A percentile compares a stretch with the other conserved stretches of the same genome.
Conservation (phyloP, 2,888 invertebrate genomes). For the Willowsia nigromaculata region DNA sequence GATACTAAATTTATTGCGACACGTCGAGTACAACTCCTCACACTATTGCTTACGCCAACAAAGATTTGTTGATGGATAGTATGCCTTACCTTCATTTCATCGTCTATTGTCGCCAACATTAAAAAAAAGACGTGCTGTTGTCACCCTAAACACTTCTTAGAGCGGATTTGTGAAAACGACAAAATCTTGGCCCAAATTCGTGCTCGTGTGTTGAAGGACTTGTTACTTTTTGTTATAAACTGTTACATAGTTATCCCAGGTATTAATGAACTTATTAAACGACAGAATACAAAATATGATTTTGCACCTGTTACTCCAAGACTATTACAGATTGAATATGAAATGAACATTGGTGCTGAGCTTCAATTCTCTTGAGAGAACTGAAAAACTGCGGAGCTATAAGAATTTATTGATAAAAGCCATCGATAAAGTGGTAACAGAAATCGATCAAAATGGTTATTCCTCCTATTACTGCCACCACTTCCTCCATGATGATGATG, state of each 20-base stretch:
- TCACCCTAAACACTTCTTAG: conserved; percentile 53
- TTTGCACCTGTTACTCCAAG: neutral
- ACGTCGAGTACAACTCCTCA: neutral
- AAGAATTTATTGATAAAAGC: neutral
- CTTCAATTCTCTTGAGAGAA: neutral
- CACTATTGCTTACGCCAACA: neutral
- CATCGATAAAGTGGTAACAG: too few species aligned
- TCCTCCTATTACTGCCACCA: conserved; percentile 69
- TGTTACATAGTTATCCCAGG: too few species aligned
- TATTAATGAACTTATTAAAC: neutral
- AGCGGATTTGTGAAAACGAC: conserved; percentile 63
- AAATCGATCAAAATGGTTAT: conserved; percentile 66
- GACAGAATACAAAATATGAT: neutral
- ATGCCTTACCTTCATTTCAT: conserved; percentile 53
- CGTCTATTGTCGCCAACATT: conserved; percentile 57
- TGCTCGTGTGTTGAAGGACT: conserved; percentile 49
- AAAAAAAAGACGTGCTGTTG: conserved; percentile 45
- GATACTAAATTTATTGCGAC: conserved; percentile 51
- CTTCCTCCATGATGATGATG: conserved; percentile 26
- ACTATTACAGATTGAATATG: neutral
- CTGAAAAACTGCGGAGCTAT: neutral
- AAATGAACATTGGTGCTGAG: neutral
- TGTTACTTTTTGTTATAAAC: neutral
- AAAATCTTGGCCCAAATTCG: conserved; percentile 65
- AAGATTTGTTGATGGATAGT: neutral